Conservation (phyloP, 2,888 invertebrate genomes). For the Archips crataeganus region DNA sequence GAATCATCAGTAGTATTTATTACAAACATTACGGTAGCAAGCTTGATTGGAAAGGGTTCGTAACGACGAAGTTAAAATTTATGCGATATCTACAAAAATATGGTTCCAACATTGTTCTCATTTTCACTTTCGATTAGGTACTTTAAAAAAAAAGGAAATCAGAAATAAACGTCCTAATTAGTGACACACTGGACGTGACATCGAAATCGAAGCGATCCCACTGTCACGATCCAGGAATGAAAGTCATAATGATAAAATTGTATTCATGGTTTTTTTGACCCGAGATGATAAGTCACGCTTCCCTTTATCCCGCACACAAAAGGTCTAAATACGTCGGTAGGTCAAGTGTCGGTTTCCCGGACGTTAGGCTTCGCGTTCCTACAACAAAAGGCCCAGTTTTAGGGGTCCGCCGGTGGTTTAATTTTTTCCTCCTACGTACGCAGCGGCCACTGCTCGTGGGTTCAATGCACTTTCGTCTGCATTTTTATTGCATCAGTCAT, state of each 20-base stretch:
- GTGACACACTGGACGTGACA: neutral
- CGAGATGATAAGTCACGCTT: slow-evolving; percentile 78
- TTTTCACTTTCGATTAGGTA: too few species aligned
- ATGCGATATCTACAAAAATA: too few species aligned
- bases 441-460: neutral
- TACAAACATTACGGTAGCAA: too few species aligned
- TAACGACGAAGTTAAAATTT: too few species aligned
- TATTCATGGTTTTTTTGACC: slow-evolving; percentile 67
- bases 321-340: slow-evolving; percentile 79
- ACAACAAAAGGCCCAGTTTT: slow-evolving; percentile 64
- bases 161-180: neutral
- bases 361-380: slow-evolving; percentile 66
- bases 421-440: neutral
- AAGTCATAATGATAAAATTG: slow-evolving; percentile 59
- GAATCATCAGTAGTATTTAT: too few species aligned
- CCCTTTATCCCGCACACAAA: slow-evolving; percentile 76
- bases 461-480: slow-evolving; percentile 1
- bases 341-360: slow-evolving; percentile 84
- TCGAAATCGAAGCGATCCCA: slow-evolving; percentile 22
- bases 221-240: slow-evolving; percentile 34
- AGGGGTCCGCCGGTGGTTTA: slow-evolving; percentile 14
- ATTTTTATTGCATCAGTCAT: slow-evolving; percentile 14
- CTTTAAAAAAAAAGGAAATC: neutral
- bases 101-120: too few species aligned
- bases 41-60: too few species aligned